Conservation (phyloP, 2,113 vertebrate species). For the Apodemus speciosus region DNA sequence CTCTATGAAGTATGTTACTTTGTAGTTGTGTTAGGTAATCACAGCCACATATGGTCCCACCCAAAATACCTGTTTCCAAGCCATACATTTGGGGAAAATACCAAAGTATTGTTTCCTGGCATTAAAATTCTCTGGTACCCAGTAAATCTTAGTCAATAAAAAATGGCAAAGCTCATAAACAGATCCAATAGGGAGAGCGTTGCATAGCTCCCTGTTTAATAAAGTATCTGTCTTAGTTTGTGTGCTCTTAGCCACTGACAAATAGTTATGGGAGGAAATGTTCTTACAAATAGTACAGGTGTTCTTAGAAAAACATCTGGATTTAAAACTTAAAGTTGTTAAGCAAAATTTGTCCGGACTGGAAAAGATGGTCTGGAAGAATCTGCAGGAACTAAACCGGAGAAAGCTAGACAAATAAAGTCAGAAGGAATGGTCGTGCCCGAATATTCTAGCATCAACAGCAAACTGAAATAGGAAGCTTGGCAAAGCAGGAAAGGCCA, state of each 20-base stretch:
- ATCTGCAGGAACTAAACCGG: not conserved
- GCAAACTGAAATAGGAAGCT: not conserved
- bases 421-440: not conserved
- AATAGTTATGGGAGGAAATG: not conserved
- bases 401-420: not conserved
- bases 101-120: not conserved
- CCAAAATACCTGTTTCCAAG: not conserved
- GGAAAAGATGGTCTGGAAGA: not conserved
- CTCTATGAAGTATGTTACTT: too few relatives aligned
- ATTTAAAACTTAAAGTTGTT: not conserved
- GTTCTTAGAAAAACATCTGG: not conserved
- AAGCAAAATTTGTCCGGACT: not conserved
- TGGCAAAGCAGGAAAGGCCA: too few relatives aligned
- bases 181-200: not conserved
- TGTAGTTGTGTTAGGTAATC: not conserved
- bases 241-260: not conserved
- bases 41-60: not conserved
- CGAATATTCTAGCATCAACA: not conserved
- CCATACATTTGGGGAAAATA: not conserved
- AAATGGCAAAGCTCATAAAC: not conserved
- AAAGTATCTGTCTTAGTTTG: not conserved
- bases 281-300: not conserved
- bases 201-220: not conserved
- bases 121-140: not conserved
- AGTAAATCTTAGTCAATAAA: not conserved